A percentile compares a stretch with the other conserved stretches of the same genome.
phyloP scores from a whole-genome alignment of 2,888 invertebrate genomes.

The Drosophila tanythrix region DNA sequence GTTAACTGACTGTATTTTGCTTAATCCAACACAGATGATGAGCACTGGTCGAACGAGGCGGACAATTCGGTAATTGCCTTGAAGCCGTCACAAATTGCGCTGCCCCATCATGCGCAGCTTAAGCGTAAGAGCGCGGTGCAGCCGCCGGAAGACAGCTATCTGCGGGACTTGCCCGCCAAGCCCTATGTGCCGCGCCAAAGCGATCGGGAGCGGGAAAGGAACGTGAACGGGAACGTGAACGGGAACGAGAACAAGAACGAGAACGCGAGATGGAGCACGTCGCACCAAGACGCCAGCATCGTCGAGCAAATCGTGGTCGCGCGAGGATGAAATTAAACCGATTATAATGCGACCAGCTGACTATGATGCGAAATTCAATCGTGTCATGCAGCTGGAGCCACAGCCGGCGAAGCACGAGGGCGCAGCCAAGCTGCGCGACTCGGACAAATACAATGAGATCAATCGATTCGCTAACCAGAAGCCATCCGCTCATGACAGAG shows the following conservation, averaged over 20 bases:
- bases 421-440: slow-evolving; percentile 73
- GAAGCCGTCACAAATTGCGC: slow-evolving; percentile 83
- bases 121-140: slow-evolving; percentile 83
- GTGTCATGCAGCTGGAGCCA: slow-evolving; percentile 82
- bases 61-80: slow-evolving; percentile 84
- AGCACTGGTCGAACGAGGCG: slow-evolving; percentile 85
- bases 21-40: slow-evolving; percentile 77
- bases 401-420: slow-evolving; percentile 51
- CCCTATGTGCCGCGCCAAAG: slow-evolving; percentile 78
- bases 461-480: slow-evolving; percentile 83
- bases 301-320: slow-evolving; percentile 75
- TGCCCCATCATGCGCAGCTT: slow-evolving; percentile 79
- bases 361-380: slow-evolving; percentile 84
- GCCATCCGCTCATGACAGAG: slow-evolving; percentile 62
- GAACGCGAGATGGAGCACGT: slow-evolving; percentile 35
- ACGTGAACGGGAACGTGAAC: slow-evolving; percentile 28
- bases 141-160: slow-evolving; percentile 83
- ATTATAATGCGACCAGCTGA: slow-evolving; percentile 84
- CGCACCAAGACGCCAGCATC: slow-evolving; percentile 62
- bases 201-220: slow-evolving; percentile 55
- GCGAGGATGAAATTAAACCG: slow-evolving; percentile 84
- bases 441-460: slow-evolving; percentile 83
- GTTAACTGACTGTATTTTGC: neutral
- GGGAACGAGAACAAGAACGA: slow-evolving; percentile 35
- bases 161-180: slow-evolving; percentile 84